Percentiles rank a stretch among this genome's conserved stretches.
Evolutionary conservation across 2,797 vertebrate species (phyloP).

Genomic region (Sciaenops ocellatus): DNA sequence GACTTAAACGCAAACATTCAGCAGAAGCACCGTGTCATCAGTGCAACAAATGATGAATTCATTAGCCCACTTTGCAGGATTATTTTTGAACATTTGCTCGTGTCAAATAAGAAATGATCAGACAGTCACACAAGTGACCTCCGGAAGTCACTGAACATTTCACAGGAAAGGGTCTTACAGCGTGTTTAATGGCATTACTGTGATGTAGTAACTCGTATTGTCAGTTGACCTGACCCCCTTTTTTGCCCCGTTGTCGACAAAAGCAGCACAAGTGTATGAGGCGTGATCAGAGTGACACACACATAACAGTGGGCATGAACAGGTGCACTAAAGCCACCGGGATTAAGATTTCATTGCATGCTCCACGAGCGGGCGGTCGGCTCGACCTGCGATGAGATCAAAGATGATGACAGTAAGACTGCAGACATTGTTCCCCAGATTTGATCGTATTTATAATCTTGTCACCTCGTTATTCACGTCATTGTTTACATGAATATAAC

Average conservation of each 20-base stretch:
- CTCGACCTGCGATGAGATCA: conserved; percentile 43
- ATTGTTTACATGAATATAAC: neutral
- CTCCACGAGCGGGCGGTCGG: conserved; percentile 38
- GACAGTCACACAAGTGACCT: neutral
- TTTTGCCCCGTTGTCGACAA: conserved; percentile 18
- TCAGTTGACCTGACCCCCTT: conserved; percentile 25
- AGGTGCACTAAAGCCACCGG: conserved; percentile 49
- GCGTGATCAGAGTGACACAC: conserved; percentile 12
- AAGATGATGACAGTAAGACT: conserved; percentile 19
- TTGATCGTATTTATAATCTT: conserved; percentile 11
- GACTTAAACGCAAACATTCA: neutral
- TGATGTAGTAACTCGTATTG: neutral
- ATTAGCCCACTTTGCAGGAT: conserved; percentile 12
- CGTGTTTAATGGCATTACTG: conserved; percentile 6
- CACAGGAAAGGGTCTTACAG: neutral
- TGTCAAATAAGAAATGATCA: too few relatives aligned
- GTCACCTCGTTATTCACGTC: conserved; percentile 2
- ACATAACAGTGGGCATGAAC: conserved; percentile 20
- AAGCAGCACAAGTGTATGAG: conserved; percentile 9
- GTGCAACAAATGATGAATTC: conserved; percentile 5
- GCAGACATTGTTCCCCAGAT: conserved; percentile 28
- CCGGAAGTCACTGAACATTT: neutral
- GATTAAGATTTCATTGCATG: conserved; percentile 59
- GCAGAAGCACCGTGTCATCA: neutral
- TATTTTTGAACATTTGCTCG: neutral